Base-by-base conservation (phyloP, 2,113 vertebrate species). In the Damaliscus lunatus region DNA sequence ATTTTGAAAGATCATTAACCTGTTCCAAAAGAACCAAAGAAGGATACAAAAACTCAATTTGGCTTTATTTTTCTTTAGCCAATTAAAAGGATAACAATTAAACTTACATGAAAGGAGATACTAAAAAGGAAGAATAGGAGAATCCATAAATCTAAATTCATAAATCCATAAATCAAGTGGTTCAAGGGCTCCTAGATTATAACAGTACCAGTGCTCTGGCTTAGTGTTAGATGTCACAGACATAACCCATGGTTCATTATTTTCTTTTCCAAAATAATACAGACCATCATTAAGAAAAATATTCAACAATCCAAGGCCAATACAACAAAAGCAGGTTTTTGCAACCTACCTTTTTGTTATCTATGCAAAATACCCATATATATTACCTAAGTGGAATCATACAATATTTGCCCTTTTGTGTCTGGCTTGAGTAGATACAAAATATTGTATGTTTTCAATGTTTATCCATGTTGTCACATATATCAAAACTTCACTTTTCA, bases 1-100 rank as follows among this genome's bases (percentile, higher is more conserved):
- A 59, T 88, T 90, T 97, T 97, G 80, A 5, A 92, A 85, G 33
- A 85, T 43, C 57, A 80, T 62, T 96, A 81, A 83, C 84, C 48
- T 52, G 40, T 43, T 85, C 85, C 59, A 67, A 94, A 85, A 95
- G 23, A 91, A 36, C 27, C 78, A 96, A 5, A 90, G 21, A 96
- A 87, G 29, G n/a, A 94, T 50, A 74, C 3, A 40, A 96, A 96
- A 78, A 78, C 48, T 97, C 29, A 85, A 43, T 84, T 46, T 53
- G 55, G 84, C 60, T 94, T 95, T 36, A 67, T 62, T 77, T 80
- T 84, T 96, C 71, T 86, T 92, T 84, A 78, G 52, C 15, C 48
- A 92, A 64, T 80, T 40, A 88, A 94, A 59, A 97, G 36, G 36
- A 59, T 50, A 74, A 88, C 6, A 94, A 84, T 87, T 55, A 52